Base-by-base conservation (phyloP, 2,797 vertebrate genomes). In the Danio kyathit region DNA sequence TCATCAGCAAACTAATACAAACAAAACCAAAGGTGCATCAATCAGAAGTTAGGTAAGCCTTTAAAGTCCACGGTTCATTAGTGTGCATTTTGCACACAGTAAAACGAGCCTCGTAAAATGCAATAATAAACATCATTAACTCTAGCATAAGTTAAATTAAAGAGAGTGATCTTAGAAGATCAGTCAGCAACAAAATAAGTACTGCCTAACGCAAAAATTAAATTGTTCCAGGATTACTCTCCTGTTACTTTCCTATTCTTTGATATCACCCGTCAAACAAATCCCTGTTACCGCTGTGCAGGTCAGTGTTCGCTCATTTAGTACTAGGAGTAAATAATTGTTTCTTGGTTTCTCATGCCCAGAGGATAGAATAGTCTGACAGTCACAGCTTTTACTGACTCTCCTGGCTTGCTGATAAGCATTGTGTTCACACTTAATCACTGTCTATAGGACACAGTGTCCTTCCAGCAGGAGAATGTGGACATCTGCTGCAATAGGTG, bases 371-470 rank as follows among this genome's bases (percentile, higher is more conserved):
- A 52, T 21, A 16, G 17, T 56, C 41, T 21, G 48, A 46, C 57
- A 75, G 61, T 51, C 16, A 46, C 46, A 16, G 38, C 54, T 63
- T 29, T 40, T 63, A 59, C 59, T 7, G 12, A 46, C 17, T 46
- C 54, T 17, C 72, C 59, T 17, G 40, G 57, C 54, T 83, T 49
- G 48, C 71, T 79, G 79, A 81, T 83, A 83, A 86, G 82, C 10
- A 5, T 51, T 40, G 48, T 80, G 74, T 80, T 80, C 71, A 78
- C 51, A 88, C 86, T n/a, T 81, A 69, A 9, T 14, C 12, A 81
- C 61, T 78, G 76, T 70, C 67, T 13, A 5, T 66, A 85, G 81
- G 56, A 88, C 41, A 86, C 87, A 41, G 78, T 59, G 17, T 17
- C 84, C 76, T 1, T 0, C 12, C 77, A 84, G 79, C 59, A 61